Evolutionary conservation across 2,888 invertebrate genomes (phyloP).

Genomic region (Magallana nippona): DNA sequence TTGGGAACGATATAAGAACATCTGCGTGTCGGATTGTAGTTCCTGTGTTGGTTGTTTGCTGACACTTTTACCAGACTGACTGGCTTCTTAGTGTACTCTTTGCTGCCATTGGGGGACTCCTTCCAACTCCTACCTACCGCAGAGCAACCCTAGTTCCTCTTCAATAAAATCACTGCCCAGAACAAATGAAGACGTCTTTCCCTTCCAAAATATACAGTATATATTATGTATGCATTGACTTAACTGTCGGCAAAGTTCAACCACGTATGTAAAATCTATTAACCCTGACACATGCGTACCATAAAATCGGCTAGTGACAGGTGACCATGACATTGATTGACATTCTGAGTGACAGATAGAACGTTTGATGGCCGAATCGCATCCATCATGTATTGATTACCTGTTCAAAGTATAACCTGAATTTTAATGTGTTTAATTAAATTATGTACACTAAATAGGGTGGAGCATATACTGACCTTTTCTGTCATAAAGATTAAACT

Average conservation of each 20-base stretch:
- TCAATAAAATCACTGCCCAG: too few relatives aligned
- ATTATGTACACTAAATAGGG: not conserved
- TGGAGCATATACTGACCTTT: not conserved
- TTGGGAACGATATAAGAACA: too few relatives aligned
- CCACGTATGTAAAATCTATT: constrained; percentile 19
- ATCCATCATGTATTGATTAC: constrained; percentile 13
- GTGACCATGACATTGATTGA: constrained; percentile 9
- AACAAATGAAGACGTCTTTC: too few relatives aligned
- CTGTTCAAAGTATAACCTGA: not conserved
- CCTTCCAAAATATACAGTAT: not conserved
- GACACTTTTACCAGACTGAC: too few relatives aligned
- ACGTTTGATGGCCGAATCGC: not conserved
- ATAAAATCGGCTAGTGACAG: constrained; percentile 19
- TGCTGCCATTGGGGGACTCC: too few relatives aligned
- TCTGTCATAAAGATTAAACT: constrained; percentile 6
- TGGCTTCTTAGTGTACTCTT: too few relatives aligned
- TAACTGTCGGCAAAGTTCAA: not conserved
- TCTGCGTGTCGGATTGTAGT: too few relatives aligned
- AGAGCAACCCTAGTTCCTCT: too few relatives aligned
- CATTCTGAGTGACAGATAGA: constrained; percentile 14
- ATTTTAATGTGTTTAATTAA: not conserved
- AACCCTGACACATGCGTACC: not conserved
- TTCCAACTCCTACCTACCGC: too few relatives aligned
- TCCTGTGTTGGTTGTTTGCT: too few relatives aligned
- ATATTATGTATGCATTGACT: not conserved